phyloP scores from a whole-genome alignment of 2,888 invertebrate species.

The Drosophila basisetae region DNA sequence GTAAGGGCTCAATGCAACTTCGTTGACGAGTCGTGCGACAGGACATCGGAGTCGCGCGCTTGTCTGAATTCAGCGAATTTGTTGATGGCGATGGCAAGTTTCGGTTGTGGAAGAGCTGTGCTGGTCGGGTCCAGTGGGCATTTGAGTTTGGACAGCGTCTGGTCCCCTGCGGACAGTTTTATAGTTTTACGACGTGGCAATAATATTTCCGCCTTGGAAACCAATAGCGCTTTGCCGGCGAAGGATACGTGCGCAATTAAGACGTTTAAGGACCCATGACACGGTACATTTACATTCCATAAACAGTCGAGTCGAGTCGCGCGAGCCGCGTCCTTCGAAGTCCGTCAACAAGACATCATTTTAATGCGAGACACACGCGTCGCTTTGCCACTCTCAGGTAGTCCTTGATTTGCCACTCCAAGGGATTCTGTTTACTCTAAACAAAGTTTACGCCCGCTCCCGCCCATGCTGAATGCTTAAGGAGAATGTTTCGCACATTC shows the following conservation, averaged over 20 bases:
- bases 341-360: conserved; percentile 74
- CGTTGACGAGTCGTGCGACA: conserved; percentile 72
- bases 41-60: conserved; percentile 72
- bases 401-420: conserved; percentile 57
- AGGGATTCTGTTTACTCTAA: conserved; percentile 73
- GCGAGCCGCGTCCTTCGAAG: conserved; percentile 67
- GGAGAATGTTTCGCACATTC: neutral
- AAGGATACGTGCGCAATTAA: conserved; percentile 83
- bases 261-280: conserved; percentile 82
- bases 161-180: conserved; percentile 82
- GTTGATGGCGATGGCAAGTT: conserved; percentile 62
- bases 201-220: conserved; percentile 83
- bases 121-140: conserved; percentile 21
- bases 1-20: conserved; percentile 54
- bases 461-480: conserved; percentile 35
- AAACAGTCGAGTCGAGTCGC: conserved; percentile 73
- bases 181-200: conserved; percentile 84
- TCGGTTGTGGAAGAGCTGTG: conserved; percentile 19
- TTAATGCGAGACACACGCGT: conserved; percentile 79
- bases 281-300: conserved; percentile 80
- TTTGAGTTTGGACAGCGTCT: conserved; percentile 19
- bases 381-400: conserved; percentile 62
- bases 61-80: conserved; percentile 73
- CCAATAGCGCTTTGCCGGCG: conserved; percentile 66
- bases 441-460: conserved; percentile 63